phyloP scores from a whole-genome alignment of 1,140 invertebrate genomes.

The Drosophila obscura region DNA sequence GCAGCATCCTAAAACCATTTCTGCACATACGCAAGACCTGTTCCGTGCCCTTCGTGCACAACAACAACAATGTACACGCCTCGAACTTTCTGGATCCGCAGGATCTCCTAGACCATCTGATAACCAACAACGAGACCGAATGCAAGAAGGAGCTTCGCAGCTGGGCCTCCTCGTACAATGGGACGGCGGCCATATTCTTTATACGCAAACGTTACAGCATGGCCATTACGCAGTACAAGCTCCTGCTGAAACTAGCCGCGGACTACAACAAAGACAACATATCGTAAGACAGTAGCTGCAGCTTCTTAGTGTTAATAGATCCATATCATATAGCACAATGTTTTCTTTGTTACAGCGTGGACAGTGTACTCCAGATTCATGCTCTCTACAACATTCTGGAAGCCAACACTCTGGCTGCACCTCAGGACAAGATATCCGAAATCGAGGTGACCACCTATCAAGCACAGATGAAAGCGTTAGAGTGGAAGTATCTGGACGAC shows the following conservation, averaged over 20 bases:
- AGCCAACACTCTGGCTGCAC: constrained; percentile 32
- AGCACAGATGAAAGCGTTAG: constrained; percentile 83
- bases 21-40: constrained; percentile 89
- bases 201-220: constrained; percentile 85
- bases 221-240: constrained; percentile 87
- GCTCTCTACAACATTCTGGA: constrained; percentile 87
- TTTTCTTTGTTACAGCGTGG: constrained; percentile 67
- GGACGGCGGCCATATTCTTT: constrained; percentile 87
- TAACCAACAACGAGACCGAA: constrained; percentile 87
- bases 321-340: not conserved
- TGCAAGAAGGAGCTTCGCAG: constrained; percentile 88
- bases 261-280: constrained; percentile 67
- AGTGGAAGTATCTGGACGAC: constrained; percentile 86
- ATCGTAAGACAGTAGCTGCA: constrained; percentile 36
- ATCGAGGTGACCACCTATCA: constrained; percentile 30
- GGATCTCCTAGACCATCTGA: constrained; percentile 87
- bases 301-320: not conserved
- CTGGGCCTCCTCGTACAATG: constrained; percentile 87
- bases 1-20: constrained; percentile 86
- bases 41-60: constrained; percentile 87
- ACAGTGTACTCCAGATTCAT: constrained; percentile 87
- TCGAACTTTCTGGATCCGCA: constrained; percentile 85
- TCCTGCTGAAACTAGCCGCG: constrained; percentile 83
- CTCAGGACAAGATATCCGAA: not conserved
- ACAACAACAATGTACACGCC: constrained; percentile 41